These are phyloP conservation scores for Hyles lineata DNA, from an alignment of 2,888 invertebrate genomes.

Conservation along the genomic window DNA sequence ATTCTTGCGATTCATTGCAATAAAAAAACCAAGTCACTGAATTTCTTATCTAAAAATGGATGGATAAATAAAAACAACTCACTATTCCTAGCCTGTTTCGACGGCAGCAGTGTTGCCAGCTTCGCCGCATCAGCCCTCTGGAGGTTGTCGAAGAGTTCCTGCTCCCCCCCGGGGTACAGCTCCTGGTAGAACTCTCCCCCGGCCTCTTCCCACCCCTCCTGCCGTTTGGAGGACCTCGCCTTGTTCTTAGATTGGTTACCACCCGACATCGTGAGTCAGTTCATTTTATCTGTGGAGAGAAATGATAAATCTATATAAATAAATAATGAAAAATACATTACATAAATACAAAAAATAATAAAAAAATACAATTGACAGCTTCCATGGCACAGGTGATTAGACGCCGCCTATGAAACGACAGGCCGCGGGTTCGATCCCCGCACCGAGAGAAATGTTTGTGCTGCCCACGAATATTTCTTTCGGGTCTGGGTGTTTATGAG, in stretches of 20 bases:
- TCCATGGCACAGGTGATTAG: too few species aligned
- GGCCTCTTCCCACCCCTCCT: conserved; percentile 91
- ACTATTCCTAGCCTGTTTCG: conserved; percentile 92
- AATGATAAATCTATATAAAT: conserved; percentile 10
- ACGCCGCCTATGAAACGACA: too few species aligned
- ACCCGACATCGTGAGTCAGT: conserved; percentile 71
- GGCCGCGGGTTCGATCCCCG: too few species aligned
- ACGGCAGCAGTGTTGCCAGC: conserved; percentile 90
- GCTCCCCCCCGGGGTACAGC: conserved; percentile 88
- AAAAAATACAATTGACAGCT: too few species aligned
- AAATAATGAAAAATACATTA: too few species aligned
- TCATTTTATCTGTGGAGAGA: conserved; percentile 42
- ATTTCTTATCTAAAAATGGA: neutral
- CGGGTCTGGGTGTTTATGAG: too few species aligned
- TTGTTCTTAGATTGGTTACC: conserved; percentile 75
- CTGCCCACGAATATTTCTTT: too few species aligned
- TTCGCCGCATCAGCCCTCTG: conserved; percentile 89
- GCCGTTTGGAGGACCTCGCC: conserved; percentile 64
- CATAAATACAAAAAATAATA: too few species aligned
- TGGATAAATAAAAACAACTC: conserved; percentile 57
- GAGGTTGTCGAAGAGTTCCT: conserved; percentile 88
- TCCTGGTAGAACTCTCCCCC: conserved; percentile 94
- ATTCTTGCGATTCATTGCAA: too few species aligned
- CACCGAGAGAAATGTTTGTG: too few species aligned
- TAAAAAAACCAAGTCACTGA: too few species aligned